Conservation (phyloP, 2,113 vertebrate genomes). For the Athene noctua region DNA sequence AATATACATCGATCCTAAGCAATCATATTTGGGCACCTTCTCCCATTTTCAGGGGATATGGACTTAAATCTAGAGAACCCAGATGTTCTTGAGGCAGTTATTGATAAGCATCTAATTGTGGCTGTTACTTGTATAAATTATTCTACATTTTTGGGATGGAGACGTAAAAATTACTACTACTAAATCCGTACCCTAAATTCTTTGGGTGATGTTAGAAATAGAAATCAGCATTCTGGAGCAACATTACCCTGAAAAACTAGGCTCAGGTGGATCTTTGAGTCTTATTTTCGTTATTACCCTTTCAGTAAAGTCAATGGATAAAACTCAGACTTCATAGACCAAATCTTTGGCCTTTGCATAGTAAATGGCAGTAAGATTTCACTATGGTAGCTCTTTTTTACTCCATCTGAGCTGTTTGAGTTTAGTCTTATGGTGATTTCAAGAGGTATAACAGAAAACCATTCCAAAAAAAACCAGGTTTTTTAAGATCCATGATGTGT, state of each 20-base stretch:
- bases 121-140: not conserved
- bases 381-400: not conserved
- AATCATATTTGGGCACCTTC: not conserved
- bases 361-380: not conserved
- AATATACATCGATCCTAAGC: not conserved
- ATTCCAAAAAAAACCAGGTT: rapidly evolving
- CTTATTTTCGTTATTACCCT: not conserved
- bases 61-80: not conserved
- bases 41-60: not conserved
- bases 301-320: not conserved
- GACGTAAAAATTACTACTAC: not conserved
- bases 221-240: not conserved
- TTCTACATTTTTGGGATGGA: not conserved
- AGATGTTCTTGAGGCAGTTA: not conserved
- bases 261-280: not conserved
- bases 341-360: not conserved
- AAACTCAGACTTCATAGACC: not conserved
- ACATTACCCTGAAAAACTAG: not conserved
- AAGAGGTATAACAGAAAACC: not conserved
- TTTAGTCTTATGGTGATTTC: not conserved
- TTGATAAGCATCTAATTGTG: not conserved
- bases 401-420: not conserved
- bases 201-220: not conserved
- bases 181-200: not conserved
- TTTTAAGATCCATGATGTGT: not conserved